Conservation (phyloP, 2,113 vertebrate genomes). For the Onychostoma macrolepis region DNA sequence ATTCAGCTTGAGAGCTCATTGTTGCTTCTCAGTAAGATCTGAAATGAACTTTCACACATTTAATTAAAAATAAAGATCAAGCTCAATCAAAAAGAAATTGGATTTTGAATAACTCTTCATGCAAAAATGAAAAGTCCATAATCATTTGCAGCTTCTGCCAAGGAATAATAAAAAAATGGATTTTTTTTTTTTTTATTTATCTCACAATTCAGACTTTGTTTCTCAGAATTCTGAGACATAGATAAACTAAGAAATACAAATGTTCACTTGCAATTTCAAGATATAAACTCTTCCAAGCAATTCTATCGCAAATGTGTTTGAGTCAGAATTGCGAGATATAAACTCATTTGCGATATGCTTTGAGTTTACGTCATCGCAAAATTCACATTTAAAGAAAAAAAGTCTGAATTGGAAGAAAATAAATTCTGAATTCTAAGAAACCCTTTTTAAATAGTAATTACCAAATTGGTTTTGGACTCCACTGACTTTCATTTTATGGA, state of each 20-base stretch:
- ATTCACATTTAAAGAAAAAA: not conserved
- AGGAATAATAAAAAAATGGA: not conserved
- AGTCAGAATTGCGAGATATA: not conserved
- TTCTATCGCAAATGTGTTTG: no score
- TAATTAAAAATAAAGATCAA: not conserved
- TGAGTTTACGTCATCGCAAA: not conserved
- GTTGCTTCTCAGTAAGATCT: not conserved
- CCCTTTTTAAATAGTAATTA: not conserved
- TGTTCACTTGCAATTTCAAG: no score
- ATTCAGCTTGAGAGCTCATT: not conserved
- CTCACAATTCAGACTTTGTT: not conserved
- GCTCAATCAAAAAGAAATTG: not conserved
- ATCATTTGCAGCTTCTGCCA: no score
- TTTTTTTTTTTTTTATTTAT: not conserved
- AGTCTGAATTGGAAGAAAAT: not conserved
- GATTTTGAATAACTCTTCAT: not conserved
- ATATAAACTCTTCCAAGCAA: no score
- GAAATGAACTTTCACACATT: conserved; percentile 7
- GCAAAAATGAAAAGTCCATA: not conserved
- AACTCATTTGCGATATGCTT: not conserved
- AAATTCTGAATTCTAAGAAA: not conserved
- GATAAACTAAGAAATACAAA: no score
- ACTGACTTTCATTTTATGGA: not conserved
- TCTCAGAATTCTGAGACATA: not conserved
- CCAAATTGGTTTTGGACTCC: not conserved